These are phyloP conservation scores for Nomada flava DNA, from an alignment of 2,888 invertebrate species.

Conservation along the genomic window DNA sequence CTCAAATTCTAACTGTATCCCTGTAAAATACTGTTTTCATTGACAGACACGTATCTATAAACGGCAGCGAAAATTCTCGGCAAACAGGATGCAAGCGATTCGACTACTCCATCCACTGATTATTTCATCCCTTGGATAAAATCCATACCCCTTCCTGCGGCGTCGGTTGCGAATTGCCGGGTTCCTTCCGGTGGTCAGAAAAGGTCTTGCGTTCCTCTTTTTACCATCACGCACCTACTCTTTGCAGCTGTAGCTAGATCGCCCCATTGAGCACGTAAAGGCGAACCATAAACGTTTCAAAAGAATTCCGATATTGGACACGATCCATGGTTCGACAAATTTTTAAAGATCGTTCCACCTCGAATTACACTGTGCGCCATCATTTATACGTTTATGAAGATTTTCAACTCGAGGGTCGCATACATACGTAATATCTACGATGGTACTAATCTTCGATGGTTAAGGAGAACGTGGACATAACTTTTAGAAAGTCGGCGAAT, in stretches of 20 bases:
- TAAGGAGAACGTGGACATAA: no score
- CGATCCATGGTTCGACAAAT: slow-evolving; percentile 45
- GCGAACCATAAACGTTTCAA: slow-evolving; percentile 41
- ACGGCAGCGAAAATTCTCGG: neutral
- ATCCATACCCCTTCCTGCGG: slow-evolving; percentile 26
- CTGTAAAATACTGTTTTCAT: neutral
- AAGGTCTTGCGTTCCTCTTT: slow-evolving; percentile 59
- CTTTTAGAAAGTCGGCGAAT: no score
- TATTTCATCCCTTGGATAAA: slow-evolving; percentile 71
- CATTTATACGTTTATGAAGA: neutral
- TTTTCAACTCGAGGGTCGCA: slow-evolving; percentile 1
- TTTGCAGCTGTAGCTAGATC: slow-evolving; percentile 18
- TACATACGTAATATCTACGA: neutral
- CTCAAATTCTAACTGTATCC: neutral
- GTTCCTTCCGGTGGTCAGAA: slow-evolving; percentile 53
- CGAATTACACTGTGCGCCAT: slow-evolving; percentile 3
- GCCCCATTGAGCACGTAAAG: slow-evolving; percentile 57
- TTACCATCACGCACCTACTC: slow-evolving; percentile 55
- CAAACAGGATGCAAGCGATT: neutral
- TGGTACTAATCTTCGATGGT: neutral
- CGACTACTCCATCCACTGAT: slow-evolving; percentile 62
- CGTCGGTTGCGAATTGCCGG: slow-evolving; percentile 54
- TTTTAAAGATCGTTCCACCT: slow-evolving; percentile 25
- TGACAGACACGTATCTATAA: neutral
- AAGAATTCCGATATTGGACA: slow-evolving; percentile 42